Conservation (phyloP, 1,140 invertebrate genomes). For the Scaptomyza pallida region DNA sequence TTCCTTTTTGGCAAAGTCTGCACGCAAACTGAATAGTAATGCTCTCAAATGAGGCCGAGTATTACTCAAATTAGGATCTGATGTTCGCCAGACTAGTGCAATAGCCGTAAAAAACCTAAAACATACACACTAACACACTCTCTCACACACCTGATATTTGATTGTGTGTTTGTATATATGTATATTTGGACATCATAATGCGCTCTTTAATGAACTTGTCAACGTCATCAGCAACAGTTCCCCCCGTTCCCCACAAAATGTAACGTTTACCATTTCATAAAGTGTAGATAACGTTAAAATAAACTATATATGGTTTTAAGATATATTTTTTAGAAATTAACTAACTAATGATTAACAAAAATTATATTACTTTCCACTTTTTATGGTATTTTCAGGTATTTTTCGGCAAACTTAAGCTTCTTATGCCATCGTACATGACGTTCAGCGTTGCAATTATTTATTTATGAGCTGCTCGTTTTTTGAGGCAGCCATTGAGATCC, state of each 20-base stretch:
- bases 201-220: constrained; percentile 1
- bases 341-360: too few relatives aligned
- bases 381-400: too few relatives aligned
- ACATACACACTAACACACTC: not conserved
- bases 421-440: not conserved
- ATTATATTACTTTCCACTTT: too few relatives aligned
- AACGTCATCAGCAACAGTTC: not conserved
- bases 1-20: not conserved
- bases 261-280: too few relatives aligned
- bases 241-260: too few relatives aligned
- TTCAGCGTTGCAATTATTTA: constrained; percentile 2
- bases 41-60: constrained; percentile 43
- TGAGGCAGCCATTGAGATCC: not conserved
- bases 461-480: not conserved
- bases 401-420: not conserved
- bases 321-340: too few relatives aligned
- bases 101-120: constrained; percentile 2
- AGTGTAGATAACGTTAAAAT: too few relatives aligned
- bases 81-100: constrained; percentile 1
- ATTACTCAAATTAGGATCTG: constrained; percentile 49
- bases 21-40: constrained; percentile 57
- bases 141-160: not conserved
- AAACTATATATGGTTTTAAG: too few relatives aligned
- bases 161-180: constrained; percentile 3
- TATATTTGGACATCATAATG: constrained; percentile 24